phyloP scores from a whole-genome alignment of 2,113 vertebrate species.

The Plecturocebus donacophilus region DNA sequence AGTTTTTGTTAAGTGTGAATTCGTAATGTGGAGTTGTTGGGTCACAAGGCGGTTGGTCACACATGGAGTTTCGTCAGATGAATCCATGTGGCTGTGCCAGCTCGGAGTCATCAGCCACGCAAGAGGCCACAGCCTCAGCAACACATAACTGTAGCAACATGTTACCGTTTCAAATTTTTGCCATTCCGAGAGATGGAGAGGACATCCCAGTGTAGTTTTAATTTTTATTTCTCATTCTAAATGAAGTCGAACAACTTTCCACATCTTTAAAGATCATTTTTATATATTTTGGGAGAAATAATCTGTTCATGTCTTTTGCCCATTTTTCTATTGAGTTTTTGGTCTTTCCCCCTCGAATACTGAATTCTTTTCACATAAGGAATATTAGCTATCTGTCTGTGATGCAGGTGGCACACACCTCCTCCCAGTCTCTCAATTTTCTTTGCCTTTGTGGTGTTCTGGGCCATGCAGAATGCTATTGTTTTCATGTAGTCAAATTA shows the following conservation, averaged over 20 bases:
- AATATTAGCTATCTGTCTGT: not conserved
- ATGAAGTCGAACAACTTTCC: not conserved
- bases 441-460: not conserved
- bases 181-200: not conserved
- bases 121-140: not conserved
- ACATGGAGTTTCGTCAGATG: not conserved
- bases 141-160: not conserved
- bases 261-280: not conserved
- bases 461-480: not conserved
- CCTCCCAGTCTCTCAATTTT: not conserved
- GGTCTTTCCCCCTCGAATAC: not conserved
- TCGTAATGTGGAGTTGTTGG: not conserved
- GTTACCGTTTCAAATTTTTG: not conserved
- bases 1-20: not conserved
- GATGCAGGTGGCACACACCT: not conserved
- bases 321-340: not conserved
- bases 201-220: not conserved
- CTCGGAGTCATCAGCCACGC: too few species aligned
- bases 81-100: too few species aligned
- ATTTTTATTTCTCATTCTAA: not conserved
- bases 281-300: not conserved
- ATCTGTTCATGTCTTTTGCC: not conserved
- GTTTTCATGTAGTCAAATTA: not conserved
- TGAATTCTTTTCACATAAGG: not conserved
- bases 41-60: not conserved